A percentile compares a stretch with the other conserved stretches of the same genome.
These are phyloP conservation scores for Cydia strobilella DNA, from an alignment of 1,140 invertebrate species.

Conservation along the genomic window DNA sequence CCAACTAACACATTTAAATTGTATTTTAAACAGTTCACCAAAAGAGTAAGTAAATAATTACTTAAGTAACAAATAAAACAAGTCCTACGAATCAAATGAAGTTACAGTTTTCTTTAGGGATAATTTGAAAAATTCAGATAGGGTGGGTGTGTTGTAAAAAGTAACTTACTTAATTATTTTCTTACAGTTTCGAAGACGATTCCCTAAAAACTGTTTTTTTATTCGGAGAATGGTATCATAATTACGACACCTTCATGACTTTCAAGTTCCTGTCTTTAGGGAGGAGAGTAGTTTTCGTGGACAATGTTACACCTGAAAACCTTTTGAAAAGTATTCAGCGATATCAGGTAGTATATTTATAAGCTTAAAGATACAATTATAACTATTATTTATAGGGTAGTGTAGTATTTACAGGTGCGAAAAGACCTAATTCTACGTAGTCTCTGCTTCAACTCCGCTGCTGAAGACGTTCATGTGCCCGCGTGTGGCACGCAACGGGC, in stretches of 20 bases:
- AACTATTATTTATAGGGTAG: no score
- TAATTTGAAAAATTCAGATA: no score
- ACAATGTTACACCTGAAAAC: conserved; percentile 41
- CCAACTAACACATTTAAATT: conserved; percentile 86
- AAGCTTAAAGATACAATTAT: neutral
- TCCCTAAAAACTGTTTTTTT: conserved; percentile 41
- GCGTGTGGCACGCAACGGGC: no score
- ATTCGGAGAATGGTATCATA: conserved; percentile 54
- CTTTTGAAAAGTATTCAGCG: conserved; percentile 46
- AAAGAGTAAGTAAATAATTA: conserved; percentile 51
- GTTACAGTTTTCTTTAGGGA: no score
- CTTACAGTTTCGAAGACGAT: conserved; percentile 42
- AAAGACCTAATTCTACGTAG: no score
- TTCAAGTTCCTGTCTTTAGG: conserved; percentile 54
- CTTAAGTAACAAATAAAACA: conserved; percentile 30
- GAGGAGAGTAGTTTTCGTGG: conserved; percentile 51
- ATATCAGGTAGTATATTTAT: conserved; percentile 41
- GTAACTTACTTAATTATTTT: no score
- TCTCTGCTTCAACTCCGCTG: no score
- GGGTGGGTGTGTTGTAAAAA: no score
- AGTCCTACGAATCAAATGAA: no score
- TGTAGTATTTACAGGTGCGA: no score
- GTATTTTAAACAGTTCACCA: conserved; percentile 57
- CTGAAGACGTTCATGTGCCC: no score
- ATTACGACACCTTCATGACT: conserved; percentile 49